Base-by-base conservation (phyloP, 2,888 invertebrate genomes). In the Rhagonycha lutea region DNA sequence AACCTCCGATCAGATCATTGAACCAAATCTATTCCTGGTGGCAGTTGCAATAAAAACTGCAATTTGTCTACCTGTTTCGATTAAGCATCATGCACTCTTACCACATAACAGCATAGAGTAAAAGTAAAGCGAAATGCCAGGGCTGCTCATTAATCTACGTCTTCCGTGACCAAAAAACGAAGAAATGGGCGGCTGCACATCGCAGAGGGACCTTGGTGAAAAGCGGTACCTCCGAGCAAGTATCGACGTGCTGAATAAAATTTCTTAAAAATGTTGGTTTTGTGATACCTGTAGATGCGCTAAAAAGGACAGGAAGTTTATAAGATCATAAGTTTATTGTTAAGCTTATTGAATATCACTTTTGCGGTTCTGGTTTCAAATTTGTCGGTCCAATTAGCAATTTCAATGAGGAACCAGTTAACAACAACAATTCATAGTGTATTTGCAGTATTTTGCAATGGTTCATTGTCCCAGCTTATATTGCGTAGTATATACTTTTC, bases 401-500 rank as follows among this genome's bases (percentile, higher is more conserved):
- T 78, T 74, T 70, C 75, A 79, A 79, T 76, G 73, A 70, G 72
- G 73, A 76, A 73, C 61, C 61, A 75, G 69, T 73, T 73, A 76
- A 70, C 76, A 72, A 65, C 23, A 65, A 70, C 71, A 47, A 72
- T 68, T 75, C 72, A 72, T 69, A 76, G 73, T 76, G 73, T 65
- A 12, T 65, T 65, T 60, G 73, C 73, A 77, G 65, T 78, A 73
- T 77, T 79, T 79, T 77, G 76, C 75, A 77, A 79, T 73, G 70
- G 79, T 78, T 74, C 76, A 78, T 72, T 78, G 78, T 78, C 75
- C 78, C 75, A 74, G 60, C 26, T 65, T 24, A 65, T 71, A 77
- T 74, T 79, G 77, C 78, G 78, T 77, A 77, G 79, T 78, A 18
- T 18, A 18, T 18, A 75, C 73, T 76, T 71, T 78, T 75, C 70